Base-by-base conservation (phyloP, 2,888 invertebrate species). In the Acronicta alni region DNA sequence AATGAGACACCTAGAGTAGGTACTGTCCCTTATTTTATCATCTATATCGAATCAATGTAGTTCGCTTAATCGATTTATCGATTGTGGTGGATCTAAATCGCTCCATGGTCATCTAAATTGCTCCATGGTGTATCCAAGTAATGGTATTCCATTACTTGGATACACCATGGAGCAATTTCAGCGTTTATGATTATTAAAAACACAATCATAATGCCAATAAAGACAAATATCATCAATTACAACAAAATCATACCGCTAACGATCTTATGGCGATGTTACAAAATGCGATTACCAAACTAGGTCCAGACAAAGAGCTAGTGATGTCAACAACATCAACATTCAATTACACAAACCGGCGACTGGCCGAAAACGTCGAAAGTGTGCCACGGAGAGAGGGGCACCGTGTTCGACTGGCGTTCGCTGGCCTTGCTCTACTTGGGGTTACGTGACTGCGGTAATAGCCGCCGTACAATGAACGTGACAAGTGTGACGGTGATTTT, bases 361-460 rank as follows among this genome's bases (percentile, higher is more conserved):
- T 79, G 73, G 75, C 80, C 80, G 75, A 84, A 79, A 79, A 79
- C 76, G 67, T 78, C 71, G 88, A 89, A 92, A 91, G 92, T 91
- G 81, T 89, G 92, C 83, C 91, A 76, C 71, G 70, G 58, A 63
- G 84, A 72, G 83, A 85, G 87, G 85, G 87, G 85, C 85, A 76
- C 75, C 53, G 75, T 75, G 77, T 77, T 78, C 79, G 80, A 73
- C 83, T 77, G 72, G 79, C 77, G 80, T 78, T 61, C 55, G 73
- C 72, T 84, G 90, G 88, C 90, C 90, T 90, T 90, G 90, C 80
- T 89, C 90, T 57, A 77, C 75, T 72, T 77, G 52, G 20, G n/a
- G 72, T 77, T 77, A 77, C 76, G 75, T 77, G 78, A 66, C 48
- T 66, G 70, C 47, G 53, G 75, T 77, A 72, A 70, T 67, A 72